Evolutionary conservation across 2,888 invertebrate species (phyloP).

Genomic region (Tetranychus piercei): DNA sequence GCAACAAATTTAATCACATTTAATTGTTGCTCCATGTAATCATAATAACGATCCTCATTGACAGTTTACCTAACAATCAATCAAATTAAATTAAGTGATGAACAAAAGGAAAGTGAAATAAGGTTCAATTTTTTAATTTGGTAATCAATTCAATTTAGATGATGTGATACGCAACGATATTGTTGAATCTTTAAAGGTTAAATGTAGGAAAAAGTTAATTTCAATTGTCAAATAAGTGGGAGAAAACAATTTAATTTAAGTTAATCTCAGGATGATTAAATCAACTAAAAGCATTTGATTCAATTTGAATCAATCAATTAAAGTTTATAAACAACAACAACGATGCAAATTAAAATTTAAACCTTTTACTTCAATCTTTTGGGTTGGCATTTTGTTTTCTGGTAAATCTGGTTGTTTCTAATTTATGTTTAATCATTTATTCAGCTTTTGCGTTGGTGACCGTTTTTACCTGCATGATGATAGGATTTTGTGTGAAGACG

Average conservation of each 20-base stretch:
- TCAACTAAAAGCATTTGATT: neutral
- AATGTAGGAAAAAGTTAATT: neutral
- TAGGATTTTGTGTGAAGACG: slow-evolving; percentile 81
- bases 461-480: slow-evolving; percentile 80
- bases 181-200: neutral
- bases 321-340: neutral
- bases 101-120: too few species aligned
- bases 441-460: slow-evolving; percentile 88
- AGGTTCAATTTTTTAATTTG: too few species aligned
- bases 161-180: too few species aligned
- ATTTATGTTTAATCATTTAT: slow-evolving; percentile 14
- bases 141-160: too few species aligned
- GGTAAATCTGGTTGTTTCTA: neutral
- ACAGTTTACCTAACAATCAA: neutral
- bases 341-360: neutral
- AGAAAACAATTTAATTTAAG: neutral
- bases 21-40: too few species aligned
- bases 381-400: neutral
- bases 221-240: neutral
- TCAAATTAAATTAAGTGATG: neutral
- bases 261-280: neutral
- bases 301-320: neutral
- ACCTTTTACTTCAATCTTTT: neutral
- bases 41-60: neutral
- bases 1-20: neutral